Base-by-base conservation (phyloP, 2,797 vertebrate species). In the Karalla daura region DNA sequence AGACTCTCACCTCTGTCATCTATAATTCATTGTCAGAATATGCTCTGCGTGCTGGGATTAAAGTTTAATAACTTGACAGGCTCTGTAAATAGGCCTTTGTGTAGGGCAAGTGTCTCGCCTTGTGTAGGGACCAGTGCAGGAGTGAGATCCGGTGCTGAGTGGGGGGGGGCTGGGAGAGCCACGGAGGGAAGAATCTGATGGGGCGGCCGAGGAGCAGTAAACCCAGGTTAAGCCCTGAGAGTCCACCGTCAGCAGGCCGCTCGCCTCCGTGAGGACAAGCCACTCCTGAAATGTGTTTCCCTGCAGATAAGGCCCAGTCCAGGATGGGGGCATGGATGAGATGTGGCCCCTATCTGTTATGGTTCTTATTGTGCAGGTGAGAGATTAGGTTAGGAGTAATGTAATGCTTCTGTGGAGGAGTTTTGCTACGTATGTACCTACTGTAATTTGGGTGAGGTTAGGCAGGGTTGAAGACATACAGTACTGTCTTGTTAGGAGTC, bases 1-100 rank as follows among this genome's bases (percentile, higher is more conserved):
- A 89, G 84, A 89, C 85, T 84, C 85, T 85, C 87, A 93, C 90
- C 90, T 87, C 66, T 87, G 88, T 92, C 94, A 94, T 94, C 88
- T 93, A 94, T 93, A 94, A 95, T 94, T 94, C 91, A 94, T 92
- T 83, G 83, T 86, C 78, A 84, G 88, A 94, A 92, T 93, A 91
- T 91, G 91, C 90, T 91, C 87, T 93, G 93, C 92, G 92, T 93
- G 84, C 83, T 83, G 72, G 91, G 92, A 94, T 95, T 94, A 94
- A 94, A 94, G 86, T 94, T 94, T 94, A 94, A 95, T 94, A 94
- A 93, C 89, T 93, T 77, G 85, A 88, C 88, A 73, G 84, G 75
- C 88, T 90, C 84, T 84, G 92, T 93, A 94, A 94, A 93, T 91
- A 93, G 69, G 72, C 75, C 69, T 89, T 89, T 91, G 91, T 92